phyloP scores from a whole-genome alignment of 1,140 invertebrate genomes.

The Linepithema humile region DNA sequence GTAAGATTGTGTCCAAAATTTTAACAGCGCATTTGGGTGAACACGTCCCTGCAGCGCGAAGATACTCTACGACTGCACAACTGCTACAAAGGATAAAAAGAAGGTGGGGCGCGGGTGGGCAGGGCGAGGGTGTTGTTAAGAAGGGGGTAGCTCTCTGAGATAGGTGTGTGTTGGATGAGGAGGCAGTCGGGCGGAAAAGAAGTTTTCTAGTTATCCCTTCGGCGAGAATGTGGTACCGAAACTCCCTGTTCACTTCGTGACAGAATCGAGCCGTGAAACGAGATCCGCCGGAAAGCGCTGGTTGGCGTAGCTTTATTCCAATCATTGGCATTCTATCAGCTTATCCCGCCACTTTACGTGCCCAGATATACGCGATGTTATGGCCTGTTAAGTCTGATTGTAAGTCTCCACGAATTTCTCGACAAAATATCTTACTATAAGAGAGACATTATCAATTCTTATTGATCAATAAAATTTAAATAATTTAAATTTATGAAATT shows the following conservation, averaged over 20 bases:
- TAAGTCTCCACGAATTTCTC: neutral
- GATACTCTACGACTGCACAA: constrained; percentile 73
- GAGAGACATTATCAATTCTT: neutral
- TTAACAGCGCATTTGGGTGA: constrained; percentile 85
- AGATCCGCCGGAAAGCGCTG: constrained; percentile 77
- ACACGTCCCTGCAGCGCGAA: constrained; percentile 78
- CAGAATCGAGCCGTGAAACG: constrained; percentile 84
- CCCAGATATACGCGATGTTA: constrained; percentile 18
- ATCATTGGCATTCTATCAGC: constrained; percentile 78
- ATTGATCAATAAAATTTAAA: neutral
- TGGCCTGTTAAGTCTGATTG: neutral
- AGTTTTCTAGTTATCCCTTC: constrained; percentile 83
- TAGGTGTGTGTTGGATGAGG: constrained; percentile 53
- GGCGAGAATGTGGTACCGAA: constrained; percentile 74
- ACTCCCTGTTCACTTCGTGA: constrained; percentile 76
- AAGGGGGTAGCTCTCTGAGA: constrained; percentile 43
- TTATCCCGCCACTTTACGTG: constrained; percentile 35
- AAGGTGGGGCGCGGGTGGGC: constrained; percentile 31
- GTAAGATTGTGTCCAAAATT: constrained; percentile 85
- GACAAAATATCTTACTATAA: neutral
- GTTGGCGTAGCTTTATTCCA: constrained; percentile 76
- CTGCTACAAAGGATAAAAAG: constrained; percentile 76
- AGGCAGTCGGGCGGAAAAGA: constrained; percentile 72
- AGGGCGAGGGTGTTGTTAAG: constrained; percentile 48
- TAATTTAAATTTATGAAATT: neutral